Evolutionary conservation across 2,797 vertebrate genomes (phyloP).

Genomic region (Eulemur albifrons): DNA sequence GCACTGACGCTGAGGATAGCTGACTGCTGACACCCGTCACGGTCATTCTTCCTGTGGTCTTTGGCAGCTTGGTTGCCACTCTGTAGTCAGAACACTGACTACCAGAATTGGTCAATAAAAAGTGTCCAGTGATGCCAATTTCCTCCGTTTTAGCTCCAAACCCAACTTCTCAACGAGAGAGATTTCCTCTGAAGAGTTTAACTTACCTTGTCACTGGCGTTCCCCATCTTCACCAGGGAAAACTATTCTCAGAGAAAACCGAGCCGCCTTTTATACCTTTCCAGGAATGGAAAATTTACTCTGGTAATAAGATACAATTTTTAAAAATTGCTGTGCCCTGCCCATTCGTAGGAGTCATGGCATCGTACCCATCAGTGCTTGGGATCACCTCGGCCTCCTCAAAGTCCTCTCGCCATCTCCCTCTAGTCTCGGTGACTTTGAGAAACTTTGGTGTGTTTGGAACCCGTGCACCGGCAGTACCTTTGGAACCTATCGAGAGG

Average conservation of each 20-base stretch:
- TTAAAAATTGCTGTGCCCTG: not conserved
- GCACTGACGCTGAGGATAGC: not conserved
- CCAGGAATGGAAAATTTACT: not conserved
- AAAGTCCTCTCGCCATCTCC: not conserved
- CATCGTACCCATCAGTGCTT: accelerated
- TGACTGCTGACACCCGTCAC: not conserved
- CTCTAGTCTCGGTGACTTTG: not conserved
- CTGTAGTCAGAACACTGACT: not conserved
- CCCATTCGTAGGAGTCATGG: not conserved
- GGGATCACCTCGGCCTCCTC: not conserved
- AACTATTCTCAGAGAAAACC: not conserved
- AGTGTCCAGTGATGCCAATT: not conserved
- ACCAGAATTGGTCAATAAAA: not conserved
- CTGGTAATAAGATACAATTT: not conserved
- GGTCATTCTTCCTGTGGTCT: not conserved
- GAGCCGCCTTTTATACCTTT: not conserved
- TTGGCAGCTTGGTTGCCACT: not conserved
- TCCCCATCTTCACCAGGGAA: not conserved
- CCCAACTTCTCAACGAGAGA: not conserved
- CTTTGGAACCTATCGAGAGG: not conserved
- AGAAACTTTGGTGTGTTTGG: not conserved
- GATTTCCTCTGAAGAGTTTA: not conserved
- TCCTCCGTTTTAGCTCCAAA: not conserved
- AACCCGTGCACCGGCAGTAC: not conserved
- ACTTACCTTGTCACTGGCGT: not conserved